phyloP scores from a whole-genome alignment of 2,888 invertebrate species.

The Cryptophagus acutangulus region DNA sequence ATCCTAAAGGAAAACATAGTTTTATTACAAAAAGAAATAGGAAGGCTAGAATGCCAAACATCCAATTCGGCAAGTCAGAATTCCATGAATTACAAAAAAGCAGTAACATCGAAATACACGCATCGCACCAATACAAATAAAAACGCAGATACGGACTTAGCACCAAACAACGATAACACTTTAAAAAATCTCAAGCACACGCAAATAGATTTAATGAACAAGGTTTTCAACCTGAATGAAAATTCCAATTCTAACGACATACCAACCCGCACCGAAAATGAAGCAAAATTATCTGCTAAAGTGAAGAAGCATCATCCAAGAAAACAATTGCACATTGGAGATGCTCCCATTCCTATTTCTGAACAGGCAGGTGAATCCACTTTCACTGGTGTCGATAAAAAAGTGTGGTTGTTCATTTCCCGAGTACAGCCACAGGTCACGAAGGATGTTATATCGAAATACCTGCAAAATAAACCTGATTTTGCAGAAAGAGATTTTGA shows the following conservation, averaged over 20 bases:
- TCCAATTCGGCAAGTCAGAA: not conserved
- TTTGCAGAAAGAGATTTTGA: slow-evolving; percentile 1
- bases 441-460: slow-evolving; percentile 1
- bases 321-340: slow-evolving; percentile 2
- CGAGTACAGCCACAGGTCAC: slow-evolving; percentile 3
- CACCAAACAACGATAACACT: not conserved
- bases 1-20: not conserved
- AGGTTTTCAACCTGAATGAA: not conserved
- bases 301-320: not conserved
- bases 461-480: slow-evolving; percentile 6
- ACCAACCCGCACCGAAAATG: not conserved
- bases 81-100: not conserved
- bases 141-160: not conserved
- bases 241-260: not conserved
- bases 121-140: not conserved
- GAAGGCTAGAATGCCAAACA: not conserved
- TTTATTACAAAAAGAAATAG: slow-evolving; percentile 1
- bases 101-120: not conserved
- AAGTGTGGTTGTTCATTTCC: slow-evolving; percentile 4
- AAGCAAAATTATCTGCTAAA: not conserved
- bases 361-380: not conserved
- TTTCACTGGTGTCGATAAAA: slow-evolving; percentile 4
- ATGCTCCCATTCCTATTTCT: not conserved
- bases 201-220: not conserved
- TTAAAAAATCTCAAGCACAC: not conserved